phyloP scores from a whole-genome alignment of 2,113 vertebrate genomes.

The Turdus rufiventris region DNA sequence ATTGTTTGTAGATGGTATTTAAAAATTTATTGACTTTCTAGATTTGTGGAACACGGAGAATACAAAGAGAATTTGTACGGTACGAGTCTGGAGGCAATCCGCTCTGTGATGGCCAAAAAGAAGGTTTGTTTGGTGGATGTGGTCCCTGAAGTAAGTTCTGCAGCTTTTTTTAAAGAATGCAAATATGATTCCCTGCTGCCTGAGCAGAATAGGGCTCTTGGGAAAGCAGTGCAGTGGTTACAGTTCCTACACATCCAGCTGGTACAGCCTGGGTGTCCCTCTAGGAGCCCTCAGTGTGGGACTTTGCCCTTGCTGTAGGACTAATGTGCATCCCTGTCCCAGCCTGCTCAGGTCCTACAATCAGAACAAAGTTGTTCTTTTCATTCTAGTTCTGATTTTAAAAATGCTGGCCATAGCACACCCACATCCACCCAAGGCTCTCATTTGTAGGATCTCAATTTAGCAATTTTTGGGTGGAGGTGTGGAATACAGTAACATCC shows the following conservation, averaged over 20 bases:
- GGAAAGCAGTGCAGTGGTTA: background rate
- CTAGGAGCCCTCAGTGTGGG: background rate
- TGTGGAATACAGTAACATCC: background rate
- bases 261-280: background rate
- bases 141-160: constrained; percentile 86
- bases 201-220: background rate
- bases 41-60: constrained; percentile 92
- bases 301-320: background rate
- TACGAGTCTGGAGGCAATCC: constrained; percentile 89
- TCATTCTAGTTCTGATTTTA: background rate
- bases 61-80: constrained; percentile 94
- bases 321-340: background rate
- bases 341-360: background rate
- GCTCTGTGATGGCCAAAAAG: constrained; percentile 80
- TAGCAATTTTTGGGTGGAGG: background rate
- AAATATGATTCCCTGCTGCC: background rate
- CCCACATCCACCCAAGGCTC: background rate
- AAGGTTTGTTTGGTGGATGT: constrained; percentile 92
- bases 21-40: constrained; percentile 37
- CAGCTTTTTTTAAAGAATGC: background rate
- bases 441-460: background rate
- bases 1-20: background rate
- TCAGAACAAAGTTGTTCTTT: background rate
- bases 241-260: background rate
- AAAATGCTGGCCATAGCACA: background rate